phyloP scores from a whole-genome alignment of 2,888 invertebrate genomes.

The Embidobia sp. region DNA sequence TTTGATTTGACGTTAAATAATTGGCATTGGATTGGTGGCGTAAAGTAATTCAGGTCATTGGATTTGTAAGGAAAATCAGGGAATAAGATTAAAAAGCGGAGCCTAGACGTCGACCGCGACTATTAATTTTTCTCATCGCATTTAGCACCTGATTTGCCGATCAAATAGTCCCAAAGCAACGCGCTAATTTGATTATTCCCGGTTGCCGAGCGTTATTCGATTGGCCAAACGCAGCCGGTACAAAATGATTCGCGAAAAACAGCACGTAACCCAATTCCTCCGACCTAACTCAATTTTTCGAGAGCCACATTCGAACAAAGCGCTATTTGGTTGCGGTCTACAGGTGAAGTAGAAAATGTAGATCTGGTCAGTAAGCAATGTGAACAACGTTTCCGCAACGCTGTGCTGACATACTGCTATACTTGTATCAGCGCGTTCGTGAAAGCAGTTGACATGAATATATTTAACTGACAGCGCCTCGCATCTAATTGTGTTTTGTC shows the following conservation, averaged over 20 bases:
- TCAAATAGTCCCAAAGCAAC: neutral
- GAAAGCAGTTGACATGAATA: constrained; percentile 26
- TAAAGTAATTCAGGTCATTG: no score
- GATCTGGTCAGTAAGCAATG: constrained; percentile 71
- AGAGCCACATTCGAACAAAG: constrained; percentile 22
- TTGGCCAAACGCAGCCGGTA: neutral
- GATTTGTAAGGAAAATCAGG: no score
- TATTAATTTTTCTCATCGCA: no score
- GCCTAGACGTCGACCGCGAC: no score
- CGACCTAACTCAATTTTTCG: constrained; percentile 7
- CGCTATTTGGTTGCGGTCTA: constrained; percentile 64
- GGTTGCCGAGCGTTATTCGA: neutral
- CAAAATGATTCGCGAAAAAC: neutral
- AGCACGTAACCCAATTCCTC: constrained; percentile 3
- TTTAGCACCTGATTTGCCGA: no score
- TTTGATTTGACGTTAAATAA: constrained; percentile 16
- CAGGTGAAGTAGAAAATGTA: constrained; percentile 68
- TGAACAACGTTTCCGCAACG: constrained; percentile 67
- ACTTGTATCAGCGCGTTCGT: constrained; percentile 32
- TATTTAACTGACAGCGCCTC: neutral
- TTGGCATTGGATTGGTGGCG: no score
- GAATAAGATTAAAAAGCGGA: no score
- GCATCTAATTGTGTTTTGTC: constrained; percentile 20
- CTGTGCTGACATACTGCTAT: constrained; percentile 59
- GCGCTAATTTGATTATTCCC: neutral